phyloP scores from a whole-genome alignment of 2,797 vertebrate species.

The Anomalospiza imberbis region DNA sequence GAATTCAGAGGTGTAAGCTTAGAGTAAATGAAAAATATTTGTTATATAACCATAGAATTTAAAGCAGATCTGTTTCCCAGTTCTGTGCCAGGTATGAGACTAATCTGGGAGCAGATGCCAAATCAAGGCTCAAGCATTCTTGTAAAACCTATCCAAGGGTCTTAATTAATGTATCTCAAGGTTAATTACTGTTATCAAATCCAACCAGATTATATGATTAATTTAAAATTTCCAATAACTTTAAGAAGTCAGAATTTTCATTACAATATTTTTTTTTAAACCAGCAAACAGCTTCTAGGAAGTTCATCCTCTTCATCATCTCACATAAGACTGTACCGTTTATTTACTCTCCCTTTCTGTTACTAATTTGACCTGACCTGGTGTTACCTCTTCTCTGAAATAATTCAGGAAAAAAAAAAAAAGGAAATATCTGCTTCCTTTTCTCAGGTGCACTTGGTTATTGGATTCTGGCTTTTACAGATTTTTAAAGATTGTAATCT shows the following conservation, averaged over 20 bases:
- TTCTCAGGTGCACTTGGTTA: not conserved
- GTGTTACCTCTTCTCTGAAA: not conserved
- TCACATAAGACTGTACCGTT: not conserved
- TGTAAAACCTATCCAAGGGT: not conserved
- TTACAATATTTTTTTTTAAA: not conserved
- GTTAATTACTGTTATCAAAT: not conserved
- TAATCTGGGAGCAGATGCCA: not conserved
- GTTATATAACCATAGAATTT: not conserved
- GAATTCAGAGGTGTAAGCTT: not conserved
- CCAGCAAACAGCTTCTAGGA: not conserved
- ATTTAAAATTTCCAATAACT: not conserved
- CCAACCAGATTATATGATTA: not conserved
- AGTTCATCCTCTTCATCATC: not conserved
- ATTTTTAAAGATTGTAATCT: not conserved
- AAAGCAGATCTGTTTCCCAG: not conserved
- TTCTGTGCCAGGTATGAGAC: not conserved
- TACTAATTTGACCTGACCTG: not conserved
- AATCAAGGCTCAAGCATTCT: not conserved
- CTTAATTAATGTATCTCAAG: not conserved
- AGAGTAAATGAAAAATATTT: not conserved
- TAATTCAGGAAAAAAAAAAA: not conserved
- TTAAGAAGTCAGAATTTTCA: not conserved
- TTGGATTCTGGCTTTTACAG: not conserved
- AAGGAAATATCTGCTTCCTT: not conserved
- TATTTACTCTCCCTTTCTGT: not conserved